A percentile compares a stretch with the other conserved stretches of the same genome.
Conservation (phyloP, 2,113 vertebrate species). For the Perca flavescens region DNA sequence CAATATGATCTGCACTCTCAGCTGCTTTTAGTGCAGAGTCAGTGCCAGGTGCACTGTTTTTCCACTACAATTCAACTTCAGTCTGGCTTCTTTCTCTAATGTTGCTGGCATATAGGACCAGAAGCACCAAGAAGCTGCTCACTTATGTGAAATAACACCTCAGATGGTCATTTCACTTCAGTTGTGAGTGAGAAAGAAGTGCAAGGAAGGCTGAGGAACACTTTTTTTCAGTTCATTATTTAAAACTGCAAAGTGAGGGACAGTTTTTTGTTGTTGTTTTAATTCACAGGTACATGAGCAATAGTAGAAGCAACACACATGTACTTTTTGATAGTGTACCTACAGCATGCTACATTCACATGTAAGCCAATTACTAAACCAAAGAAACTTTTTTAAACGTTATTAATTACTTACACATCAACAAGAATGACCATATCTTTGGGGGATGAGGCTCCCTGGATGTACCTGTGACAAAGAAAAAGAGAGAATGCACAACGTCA, state of each 20-base stretch:
- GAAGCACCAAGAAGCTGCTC: background rate
- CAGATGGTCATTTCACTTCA: background rate
- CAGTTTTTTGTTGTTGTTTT: background rate
- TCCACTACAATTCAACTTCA: background rate
- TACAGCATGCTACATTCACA: background rate
- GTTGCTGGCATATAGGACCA: background rate
- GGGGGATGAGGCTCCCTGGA: constrained; percentile 96
- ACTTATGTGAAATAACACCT: background rate
- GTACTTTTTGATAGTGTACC: background rate
- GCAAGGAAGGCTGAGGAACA: background rate
- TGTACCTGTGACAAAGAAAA: constrained; percentile 88
- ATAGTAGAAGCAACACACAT: background rate
- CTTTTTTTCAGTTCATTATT: background rate
- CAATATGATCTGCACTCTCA: constrained; percentile 21
- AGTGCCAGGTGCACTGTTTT: constrained; percentile 30
- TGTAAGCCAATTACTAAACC: background rate
- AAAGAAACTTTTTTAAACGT: background rate
- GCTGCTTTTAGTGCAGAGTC: constrained; percentile 24
- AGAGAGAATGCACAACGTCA: background rate
- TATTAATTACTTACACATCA: constrained; percentile 91
- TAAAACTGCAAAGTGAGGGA: background rate
- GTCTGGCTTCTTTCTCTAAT: background rate
- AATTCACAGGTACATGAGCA: background rate
- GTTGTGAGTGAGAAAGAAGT: constrained; percentile 8
- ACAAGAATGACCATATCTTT: constrained; percentile 99